Percentiles rank a stretch among this genome's conserved stretches.
Evolutionary conservation across 1,140 invertebrate genomes (phyloP).

Genomic region (Brachionus rubens): DNA sequence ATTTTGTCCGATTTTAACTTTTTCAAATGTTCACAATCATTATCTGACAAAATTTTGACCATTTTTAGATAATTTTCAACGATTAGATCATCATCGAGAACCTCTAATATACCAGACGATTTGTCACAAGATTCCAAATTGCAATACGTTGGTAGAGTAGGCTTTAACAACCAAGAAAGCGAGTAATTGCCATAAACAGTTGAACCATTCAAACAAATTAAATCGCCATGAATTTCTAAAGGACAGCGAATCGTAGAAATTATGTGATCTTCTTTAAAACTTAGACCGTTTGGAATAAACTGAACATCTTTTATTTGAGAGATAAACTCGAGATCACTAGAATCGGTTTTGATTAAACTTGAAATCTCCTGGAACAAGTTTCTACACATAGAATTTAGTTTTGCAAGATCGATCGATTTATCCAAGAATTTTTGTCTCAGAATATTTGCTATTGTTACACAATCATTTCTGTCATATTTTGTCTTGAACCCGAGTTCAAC

Average conservation of each 20-base stretch:
- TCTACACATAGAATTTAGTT: background rate
- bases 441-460: background rate
- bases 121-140: background rate
- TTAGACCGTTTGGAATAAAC: background rate
- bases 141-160: background rate
- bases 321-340: background rate
- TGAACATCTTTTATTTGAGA: background rate
- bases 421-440: background rate
- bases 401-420: background rate
- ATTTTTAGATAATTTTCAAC: background rate
- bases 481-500: background rate
- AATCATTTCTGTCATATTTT: background rate
- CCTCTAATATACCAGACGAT: background rate
- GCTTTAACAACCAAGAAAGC: slow-evolving; percentile 1
- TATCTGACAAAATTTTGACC: background rate
- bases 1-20: background rate
- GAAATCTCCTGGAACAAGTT: background rate
- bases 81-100: background rate
- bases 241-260: background rate
- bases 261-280: background rate
- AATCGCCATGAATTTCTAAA: background rate
- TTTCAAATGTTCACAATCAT: background rate
- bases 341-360: background rate
- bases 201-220: slow-evolving; percentile 8
- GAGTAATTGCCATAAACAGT: background rate